phyloP scores from a whole-genome alignment of 2,113 vertebrate genomes.

The Gobio gobio region DNA sequence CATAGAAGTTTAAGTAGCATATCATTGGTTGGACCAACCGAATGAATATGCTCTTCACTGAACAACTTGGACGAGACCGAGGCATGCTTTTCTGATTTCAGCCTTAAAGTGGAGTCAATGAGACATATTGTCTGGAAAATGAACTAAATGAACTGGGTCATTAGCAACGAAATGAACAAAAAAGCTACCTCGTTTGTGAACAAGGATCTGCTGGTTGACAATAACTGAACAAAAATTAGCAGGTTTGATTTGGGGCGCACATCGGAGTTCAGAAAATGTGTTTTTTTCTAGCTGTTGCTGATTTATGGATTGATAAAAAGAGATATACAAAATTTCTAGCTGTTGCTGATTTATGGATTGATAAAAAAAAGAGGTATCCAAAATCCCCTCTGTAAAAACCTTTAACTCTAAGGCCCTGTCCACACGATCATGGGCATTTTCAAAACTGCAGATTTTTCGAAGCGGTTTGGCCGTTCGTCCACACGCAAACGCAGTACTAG shows the following conservation, averaged over 20 bases:
- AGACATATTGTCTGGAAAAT: background rate
- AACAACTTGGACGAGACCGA: background rate
- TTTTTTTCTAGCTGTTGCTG: background rate
- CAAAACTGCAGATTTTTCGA: too few relatives aligned
- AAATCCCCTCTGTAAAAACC: background rate
- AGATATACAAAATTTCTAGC: background rate
- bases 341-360: background rate
- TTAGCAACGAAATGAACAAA: background rate
- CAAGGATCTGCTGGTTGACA: background rate
- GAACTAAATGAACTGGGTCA: background rate
- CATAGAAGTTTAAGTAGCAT: background rate
- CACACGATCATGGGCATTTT: too few relatives aligned
- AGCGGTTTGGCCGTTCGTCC: too few relatives aligned
- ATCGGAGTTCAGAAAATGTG: background rate
- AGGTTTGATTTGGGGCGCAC: background rate
- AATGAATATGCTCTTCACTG: background rate
- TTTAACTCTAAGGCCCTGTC: background rate
- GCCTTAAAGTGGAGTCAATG: background rate
- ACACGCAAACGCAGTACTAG: too few relatives aligned
- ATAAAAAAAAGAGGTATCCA: background rate
- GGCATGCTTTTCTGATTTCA: background rate
- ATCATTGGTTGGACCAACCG: background rate
- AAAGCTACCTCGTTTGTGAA: background rate
- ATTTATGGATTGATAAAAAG: background rate
- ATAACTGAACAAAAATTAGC: background rate